Base-by-base conservation (phyloP, 2,888 invertebrate species). In the Melinaea marsaeus region DNA sequence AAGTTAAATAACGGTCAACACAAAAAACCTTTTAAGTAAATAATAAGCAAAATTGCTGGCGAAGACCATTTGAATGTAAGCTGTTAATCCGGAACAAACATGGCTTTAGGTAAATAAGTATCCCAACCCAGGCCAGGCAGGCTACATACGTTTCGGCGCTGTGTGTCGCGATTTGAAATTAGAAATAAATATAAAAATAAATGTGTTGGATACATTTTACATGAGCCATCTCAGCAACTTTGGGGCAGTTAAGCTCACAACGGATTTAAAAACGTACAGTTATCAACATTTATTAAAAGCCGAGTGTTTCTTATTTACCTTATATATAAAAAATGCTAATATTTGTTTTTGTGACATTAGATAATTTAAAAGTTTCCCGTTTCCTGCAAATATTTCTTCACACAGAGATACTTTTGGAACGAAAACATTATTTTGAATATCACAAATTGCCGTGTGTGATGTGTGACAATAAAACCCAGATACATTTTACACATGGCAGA, bases 181-280 rank as follows among this genome's bases (percentile, higher is more conserved):
- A 72, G 22, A 22, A 22, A 22, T 22, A 22, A 22, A 22, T 22
- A 22, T 22, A 22, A 22, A 76, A 72, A 77, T 74, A 79, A 80
- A 74, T 73, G 75, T 68, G 71, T 69, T 58, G 71, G 69, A 79
- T 82, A 76, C 75, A 79, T 81, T 83, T 81, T 83, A 74, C 75
- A 79, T 81, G 76, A 81, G 79, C 79, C 79, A 75, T 75, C 74
- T 83, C 85, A 85, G 83, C 84, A 76, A 61, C 69, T 75, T 71
- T 64, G 60, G 65, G 65, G 73, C 72, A 71, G 60, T 61, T 46
- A 59, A 56, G 60, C 60, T 63, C 60, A 61, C 58, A 67, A 62
- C 55, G 74, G 71, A 77, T 75, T 75, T 74, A 75, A 76, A 78
- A 79, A 74, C 75, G 72, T 71, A 74, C 67, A 73, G 73, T 75